Conservation (phyloP, 2,113 vertebrate species). For the Geococcyx californianus region DNA sequence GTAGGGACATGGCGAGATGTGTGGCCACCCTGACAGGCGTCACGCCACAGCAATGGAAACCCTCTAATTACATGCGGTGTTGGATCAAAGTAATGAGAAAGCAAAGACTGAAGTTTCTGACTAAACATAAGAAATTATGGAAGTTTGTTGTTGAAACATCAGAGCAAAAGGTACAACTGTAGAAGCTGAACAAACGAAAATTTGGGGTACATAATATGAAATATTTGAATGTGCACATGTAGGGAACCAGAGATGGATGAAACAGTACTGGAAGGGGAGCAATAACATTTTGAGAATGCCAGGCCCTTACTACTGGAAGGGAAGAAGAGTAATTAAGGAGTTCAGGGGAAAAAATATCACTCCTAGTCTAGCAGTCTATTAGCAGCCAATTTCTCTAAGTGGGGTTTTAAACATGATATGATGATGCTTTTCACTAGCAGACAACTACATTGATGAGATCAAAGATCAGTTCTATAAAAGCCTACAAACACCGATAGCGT, state of each 20-base stretch:
- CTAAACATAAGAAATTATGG: too few species aligned
- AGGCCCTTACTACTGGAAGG: background rate
- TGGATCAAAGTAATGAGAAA: too few species aligned
- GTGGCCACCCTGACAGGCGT: too few species aligned
- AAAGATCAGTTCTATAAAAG: background rate
- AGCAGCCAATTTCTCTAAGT: background rate
- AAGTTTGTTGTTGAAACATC: too few species aligned
- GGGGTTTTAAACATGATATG: background rate
- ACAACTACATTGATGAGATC: background rate
- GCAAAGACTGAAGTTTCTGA: too few species aligned
- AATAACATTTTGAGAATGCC: background rate
- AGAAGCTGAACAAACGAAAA: background rate
- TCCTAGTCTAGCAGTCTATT: background rate
- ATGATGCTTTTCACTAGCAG: background rate
- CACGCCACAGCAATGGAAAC: too few species aligned
- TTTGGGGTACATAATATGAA: background rate
- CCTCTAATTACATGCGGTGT: too few species aligned
- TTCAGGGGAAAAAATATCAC: background rate
- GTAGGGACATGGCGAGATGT: too few species aligned
- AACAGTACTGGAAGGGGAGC: background rate
- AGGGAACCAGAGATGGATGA: background rate
- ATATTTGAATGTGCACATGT: background rate
- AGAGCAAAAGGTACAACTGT: too few species aligned
- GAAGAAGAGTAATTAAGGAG: background rate
- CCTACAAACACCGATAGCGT: background rate